phyloP scores from a whole-genome alignment of 2,113 vertebrate species.

The Aptenodytes patagonicus region DNA sequence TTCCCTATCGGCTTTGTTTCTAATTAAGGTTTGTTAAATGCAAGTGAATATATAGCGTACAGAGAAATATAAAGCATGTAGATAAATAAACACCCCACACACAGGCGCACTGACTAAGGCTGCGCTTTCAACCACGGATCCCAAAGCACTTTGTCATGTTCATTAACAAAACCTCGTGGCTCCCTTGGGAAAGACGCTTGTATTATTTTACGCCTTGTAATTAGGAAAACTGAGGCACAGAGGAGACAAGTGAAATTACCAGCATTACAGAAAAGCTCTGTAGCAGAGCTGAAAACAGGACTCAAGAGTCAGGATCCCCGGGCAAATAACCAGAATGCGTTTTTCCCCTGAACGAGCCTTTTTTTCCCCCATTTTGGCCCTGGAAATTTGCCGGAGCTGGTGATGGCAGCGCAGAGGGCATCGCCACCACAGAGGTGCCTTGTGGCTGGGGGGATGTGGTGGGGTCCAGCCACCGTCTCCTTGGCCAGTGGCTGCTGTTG shows the following conservation, averaged over 20 bases:
- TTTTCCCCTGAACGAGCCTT: neutral
- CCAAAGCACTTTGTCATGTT: conserved; percentile 63
- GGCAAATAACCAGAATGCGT: neutral
- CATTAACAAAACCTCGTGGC: conserved; percentile 54
- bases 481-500: rapidly evolving
- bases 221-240: conserved; percentile 65
- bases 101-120: neutral
- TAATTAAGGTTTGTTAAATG: conserved; percentile 57
- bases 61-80: conserved; percentile 44
- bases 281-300: neutral
- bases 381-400: neutral
- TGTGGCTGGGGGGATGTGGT: rapidly evolving
- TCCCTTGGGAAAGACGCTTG: conserved; percentile 41
- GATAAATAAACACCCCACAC: conserved; percentile 56
- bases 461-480: neutral
- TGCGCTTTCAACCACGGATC: conserved; percentile 39
- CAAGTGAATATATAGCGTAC: neutral
- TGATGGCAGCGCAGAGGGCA: neutral
- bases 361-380: neutral
- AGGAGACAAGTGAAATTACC: conserved; percentile 57
- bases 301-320: neutral
- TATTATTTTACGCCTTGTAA: conserved; percentile 60
- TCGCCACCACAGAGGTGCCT: rapidly evolving
- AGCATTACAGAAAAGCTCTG: neutral
- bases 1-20: conserved; percentile 61